Conservation (phyloP, 2,113 vertebrate species). For the Marmota monax region DNA sequence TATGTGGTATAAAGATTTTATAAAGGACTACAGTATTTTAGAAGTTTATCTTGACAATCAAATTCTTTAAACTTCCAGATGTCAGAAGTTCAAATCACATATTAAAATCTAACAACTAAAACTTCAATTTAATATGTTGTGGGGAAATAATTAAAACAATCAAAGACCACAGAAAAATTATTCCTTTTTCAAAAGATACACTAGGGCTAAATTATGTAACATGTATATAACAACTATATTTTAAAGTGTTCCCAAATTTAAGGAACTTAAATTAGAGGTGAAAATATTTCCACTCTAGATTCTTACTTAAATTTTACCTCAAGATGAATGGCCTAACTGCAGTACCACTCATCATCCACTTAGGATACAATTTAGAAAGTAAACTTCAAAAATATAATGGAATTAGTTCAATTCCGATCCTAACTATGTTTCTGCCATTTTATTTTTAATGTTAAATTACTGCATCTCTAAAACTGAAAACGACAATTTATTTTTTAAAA, state of each 20-base stretch:
- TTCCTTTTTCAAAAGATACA: conserved; percentile 26
- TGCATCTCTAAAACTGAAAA: conserved; percentile 45
- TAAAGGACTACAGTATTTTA: conserved; percentile 22
- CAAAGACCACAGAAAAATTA: not conserved
- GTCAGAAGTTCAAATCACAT: conserved; percentile 50
- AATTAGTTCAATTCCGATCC: conserved; percentile 18
- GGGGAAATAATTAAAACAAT: conserved; percentile 53
- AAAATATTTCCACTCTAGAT: conserved; percentile 46
- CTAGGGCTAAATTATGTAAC: conserved; percentile 2
- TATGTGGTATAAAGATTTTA: conserved; percentile 6
- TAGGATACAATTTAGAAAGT: conserved; percentile 23
- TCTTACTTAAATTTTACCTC: conserved; percentile 42
- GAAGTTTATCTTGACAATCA: conserved; percentile 10
- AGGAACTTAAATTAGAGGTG: conserved; percentile 38
- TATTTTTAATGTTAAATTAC: conserved; percentile 44
- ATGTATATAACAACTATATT: conserved; percentile 4
- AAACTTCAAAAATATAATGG: not conserved
- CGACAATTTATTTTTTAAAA: conserved; percentile 5
- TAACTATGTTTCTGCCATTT: conserved; percentile 39
- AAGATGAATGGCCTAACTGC: not conserved
- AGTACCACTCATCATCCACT: not conserved
- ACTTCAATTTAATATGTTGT: conserved; percentile 36
- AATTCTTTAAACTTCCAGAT: conserved; percentile 50
- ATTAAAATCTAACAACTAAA: conserved; percentile 55
- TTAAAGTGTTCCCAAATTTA: conserved; percentile 20